phyloP scores from a whole-genome alignment of 92 coral and sea anemone species.

The Galaxea fascicularis region DNA sequence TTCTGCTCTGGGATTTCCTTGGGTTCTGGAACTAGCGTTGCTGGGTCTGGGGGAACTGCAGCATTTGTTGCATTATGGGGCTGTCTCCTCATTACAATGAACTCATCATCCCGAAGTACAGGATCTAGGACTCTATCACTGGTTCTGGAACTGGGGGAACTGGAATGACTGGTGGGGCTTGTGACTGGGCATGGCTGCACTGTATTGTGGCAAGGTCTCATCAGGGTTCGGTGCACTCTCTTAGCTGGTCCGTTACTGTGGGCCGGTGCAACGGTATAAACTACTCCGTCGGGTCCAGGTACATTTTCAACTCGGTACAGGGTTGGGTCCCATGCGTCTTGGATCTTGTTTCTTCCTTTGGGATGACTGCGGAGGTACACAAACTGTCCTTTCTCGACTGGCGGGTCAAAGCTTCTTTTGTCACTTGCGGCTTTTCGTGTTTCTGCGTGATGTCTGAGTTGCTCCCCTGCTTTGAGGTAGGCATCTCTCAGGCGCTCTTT shows the following conservation, averaged over 20 bases:
- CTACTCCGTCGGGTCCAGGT: constrained; percentile 55
- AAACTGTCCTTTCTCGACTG: constrained; percentile 41
- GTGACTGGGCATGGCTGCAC: not conserved
- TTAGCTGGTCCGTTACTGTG: not conserved
- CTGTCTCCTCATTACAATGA: not conserved
- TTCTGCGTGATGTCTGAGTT: constrained; percentile 50
- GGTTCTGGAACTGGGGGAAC: not conserved
- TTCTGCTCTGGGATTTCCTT: not conserved
- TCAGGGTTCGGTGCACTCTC: constrained; percentile 3
- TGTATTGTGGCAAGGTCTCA: not conserved
- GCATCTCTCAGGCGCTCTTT: not conserved
- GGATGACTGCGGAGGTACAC: constrained; percentile 61
- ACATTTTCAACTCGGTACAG: constrained; percentile 10
- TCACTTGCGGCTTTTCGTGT: constrained; percentile 45
- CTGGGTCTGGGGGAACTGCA: too few relatives aligned
- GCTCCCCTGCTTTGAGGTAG: constrained; percentile 63
- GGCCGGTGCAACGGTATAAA: constrained; percentile 37
- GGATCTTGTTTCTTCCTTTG: constrained; percentile 67
- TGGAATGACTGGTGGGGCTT: not conserved
- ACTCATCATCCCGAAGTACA: not conserved
- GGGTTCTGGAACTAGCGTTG: too few relatives aligned
- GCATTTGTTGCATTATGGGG: not conserved
- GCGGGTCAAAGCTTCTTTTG: constrained; percentile 42
- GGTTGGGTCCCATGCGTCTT: constrained; percentile 63
- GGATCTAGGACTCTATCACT: not conserved